Evolutionary conservation across 2,113 vertebrate species (phyloP).

Genomic region (Colossoma macropomum): DNA sequence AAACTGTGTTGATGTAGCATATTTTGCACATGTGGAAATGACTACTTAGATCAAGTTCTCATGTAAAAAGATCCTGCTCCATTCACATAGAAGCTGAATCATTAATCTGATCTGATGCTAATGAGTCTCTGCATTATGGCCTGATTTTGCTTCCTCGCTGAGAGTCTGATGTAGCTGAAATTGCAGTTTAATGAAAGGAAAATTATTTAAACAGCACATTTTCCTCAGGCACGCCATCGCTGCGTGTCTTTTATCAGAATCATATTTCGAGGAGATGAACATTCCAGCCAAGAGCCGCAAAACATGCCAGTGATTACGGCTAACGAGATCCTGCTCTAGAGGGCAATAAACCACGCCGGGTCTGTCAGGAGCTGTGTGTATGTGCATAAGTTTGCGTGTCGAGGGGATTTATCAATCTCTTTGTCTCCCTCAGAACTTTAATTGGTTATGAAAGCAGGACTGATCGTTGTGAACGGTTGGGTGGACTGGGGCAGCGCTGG

Average conservation of each 20-base stretch:
- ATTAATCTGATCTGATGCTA: constrained; percentile 23
- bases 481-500: not conserved
- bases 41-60: not conserved
- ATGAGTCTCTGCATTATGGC: constrained; percentile 38
- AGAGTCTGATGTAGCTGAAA: constrained; percentile 8
- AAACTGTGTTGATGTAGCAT: too few relatives aligned
- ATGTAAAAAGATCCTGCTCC: not conserved
- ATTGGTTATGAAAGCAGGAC: not conserved
- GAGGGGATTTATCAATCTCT: constrained; percentile 14
- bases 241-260: constrained; percentile 54
- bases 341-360: not conserved
- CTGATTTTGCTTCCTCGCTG: not conserved
- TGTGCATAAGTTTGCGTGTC: constrained; percentile 14
- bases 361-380: not conserved
- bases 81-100: not conserved
- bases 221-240: constrained; percentile 30
- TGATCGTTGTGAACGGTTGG: not conserved
- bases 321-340: constrained; percentile 25
- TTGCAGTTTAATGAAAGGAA: constrained; percentile 53
- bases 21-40: not conserved
- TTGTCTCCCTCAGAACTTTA: not conserved
- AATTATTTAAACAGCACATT: constrained; percentile 62
- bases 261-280: constrained; percentile 61
- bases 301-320: constrained; percentile 57
- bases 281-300: constrained; percentile 57